phyloP scores from a whole-genome alignment of 2,888 invertebrate species.

The Drosophila melanosoma region DNA sequence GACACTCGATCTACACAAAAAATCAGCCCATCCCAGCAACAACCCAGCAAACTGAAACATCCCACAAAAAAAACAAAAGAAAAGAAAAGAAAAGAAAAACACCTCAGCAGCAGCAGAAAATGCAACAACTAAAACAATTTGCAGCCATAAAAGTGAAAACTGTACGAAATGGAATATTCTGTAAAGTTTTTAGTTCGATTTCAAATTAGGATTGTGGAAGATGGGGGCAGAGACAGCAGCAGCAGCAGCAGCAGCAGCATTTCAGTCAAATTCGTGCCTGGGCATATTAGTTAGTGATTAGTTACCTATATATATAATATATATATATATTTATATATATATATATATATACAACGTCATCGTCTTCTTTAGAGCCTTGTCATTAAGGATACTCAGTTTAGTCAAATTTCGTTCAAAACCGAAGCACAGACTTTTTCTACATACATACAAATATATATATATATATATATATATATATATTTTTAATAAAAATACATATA shows the following conservation, averaged over 20 bases:
- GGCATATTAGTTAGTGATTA: slow-evolving; percentile 44
- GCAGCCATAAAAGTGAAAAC: slow-evolving; percentile 50
- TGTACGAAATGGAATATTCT: slow-evolving; percentile 31
- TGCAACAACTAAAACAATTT: slow-evolving; percentile 16
- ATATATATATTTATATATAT: neutral
- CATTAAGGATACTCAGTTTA: slow-evolving; percentile 69
- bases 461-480: neutral
- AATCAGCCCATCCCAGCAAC: slow-evolving; percentile 30
- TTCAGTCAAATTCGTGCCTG: slow-evolving; percentile 55
- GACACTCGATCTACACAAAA: slow-evolving; percentile 41
- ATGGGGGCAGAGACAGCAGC: slow-evolving; percentile 14
- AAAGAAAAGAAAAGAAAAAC: slow-evolving; percentile 4
- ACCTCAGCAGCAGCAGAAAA: slow-evolving; percentile 22
- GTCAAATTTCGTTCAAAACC: slow-evolving; percentile 56
- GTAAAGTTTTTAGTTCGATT: slow-evolving; percentile 51
- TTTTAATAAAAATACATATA: slow-evolving; percentile 7
- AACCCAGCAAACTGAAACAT: slow-evolving; percentile 42
- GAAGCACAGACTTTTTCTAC: slow-evolving; percentile 36
- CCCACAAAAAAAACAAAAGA: slow-evolving; percentile 9
- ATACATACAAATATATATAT: slow-evolving; percentile 7
- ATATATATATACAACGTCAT: slow-evolving; percentile 5
- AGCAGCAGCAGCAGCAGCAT: slow-evolving; percentile 34
- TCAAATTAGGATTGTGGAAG: slow-evolving; percentile 12
- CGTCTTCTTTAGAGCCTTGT: slow-evolving; percentile 36
- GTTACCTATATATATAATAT: slow-evolving; percentile 20